phyloP scores from a whole-genome alignment of 2,888 invertebrate genomes.

The Acleris emargana region DNA sequence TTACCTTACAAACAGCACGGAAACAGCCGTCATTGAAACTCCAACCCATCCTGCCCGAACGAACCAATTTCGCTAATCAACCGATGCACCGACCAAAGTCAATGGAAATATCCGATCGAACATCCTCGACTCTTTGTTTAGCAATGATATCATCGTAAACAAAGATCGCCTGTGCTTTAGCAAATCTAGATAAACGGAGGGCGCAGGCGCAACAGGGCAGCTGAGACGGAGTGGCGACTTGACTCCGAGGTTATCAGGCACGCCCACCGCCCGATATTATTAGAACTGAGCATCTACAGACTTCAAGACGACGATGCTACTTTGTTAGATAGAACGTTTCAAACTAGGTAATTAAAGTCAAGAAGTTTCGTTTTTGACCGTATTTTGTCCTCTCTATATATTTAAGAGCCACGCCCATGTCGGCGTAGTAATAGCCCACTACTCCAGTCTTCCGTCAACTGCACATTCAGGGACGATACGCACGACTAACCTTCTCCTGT shows the following conservation, averaged over 20 bases:
- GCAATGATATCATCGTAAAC: constrained; percentile 35
- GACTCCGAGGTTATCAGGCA: constrained; percentile 66
- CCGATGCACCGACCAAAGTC: constrained; percentile 11
- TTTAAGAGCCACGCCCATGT: too few relatives aligned
- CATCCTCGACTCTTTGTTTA: constrained; percentile 33
- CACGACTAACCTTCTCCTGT: too few relatives aligned
- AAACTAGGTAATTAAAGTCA: neutral
- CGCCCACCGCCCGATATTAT: constrained; percentile 48
- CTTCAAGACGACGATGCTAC: constrained; percentile 23
- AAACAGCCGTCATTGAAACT: neutral
- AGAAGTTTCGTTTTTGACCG: too few relatives aligned
- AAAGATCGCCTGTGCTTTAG: constrained; percentile 30
- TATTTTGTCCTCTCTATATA: too few relatives aligned
- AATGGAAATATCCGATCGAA: constrained; percentile 28
- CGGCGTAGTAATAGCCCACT: too few relatives aligned
- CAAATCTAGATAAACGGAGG: constrained; percentile 38
- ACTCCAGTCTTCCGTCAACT: too few relatives aligned
- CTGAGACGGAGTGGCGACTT: constrained; percentile 68
- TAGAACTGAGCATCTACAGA: constrained; percentile 21
- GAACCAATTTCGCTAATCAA: constrained; percentile 9
- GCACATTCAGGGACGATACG: too few relatives aligned
- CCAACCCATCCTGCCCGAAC: neutral
- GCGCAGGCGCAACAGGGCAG: constrained; percentile 36
- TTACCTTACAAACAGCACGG: neutral
- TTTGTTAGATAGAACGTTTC: neutral